Evolutionary conservation across 2,888 invertebrate genomes (phyloP).

Genomic region (Sarcophaga carnaria): DNA sequence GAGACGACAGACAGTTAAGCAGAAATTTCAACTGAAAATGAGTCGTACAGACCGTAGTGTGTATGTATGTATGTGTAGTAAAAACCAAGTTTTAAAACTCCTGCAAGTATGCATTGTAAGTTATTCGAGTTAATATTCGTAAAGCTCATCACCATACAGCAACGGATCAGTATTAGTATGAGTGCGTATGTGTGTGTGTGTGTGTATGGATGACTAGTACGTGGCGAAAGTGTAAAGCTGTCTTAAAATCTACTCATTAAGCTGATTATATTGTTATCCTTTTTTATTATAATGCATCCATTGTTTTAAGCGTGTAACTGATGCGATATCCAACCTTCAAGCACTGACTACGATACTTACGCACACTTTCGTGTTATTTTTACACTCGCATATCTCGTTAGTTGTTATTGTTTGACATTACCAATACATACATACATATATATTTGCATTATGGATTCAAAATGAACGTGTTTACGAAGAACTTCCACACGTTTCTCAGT

Average conservation of each 20-base stretch:
- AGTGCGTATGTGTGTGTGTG: background rate
- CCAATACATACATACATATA: slow-evolving; percentile 11
- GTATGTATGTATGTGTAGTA: background rate
- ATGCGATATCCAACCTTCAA: slow-evolving; percentile 56
- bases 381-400: no score
- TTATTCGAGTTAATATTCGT: slow-evolving; percentile 59
- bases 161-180: slow-evolving; percentile 15
- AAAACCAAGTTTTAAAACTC: slow-evolving; percentile 34
- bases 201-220: slow-evolving; percentile 28
- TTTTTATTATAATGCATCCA: slow-evolving; percentile 76
- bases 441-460: background rate
- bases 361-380: slow-evolving; percentile 59
- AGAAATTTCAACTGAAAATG: slow-evolving; percentile 6
- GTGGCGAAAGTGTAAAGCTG: slow-evolving; percentile 65
- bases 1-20: slow-evolving; percentile 29
- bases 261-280: slow-evolving; percentile 80
- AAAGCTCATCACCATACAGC: slow-evolving; percentile 50
- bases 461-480: slow-evolving; percentile 20
- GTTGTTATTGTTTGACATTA: no score
- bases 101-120: slow-evolving; percentile 42
- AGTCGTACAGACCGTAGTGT: background rate
- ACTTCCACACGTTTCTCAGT: slow-evolving; percentile 11
- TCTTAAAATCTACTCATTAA: slow-evolving; percentile 78
- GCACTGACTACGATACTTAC: slow-evolving; percentile 63
- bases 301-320: slow-evolving; percentile 67